Percentiles rank a stretch among this genome's conserved stretches.
Conservation (phyloP, 2,888 invertebrate species). For the Anorthoa munda region DNA sequence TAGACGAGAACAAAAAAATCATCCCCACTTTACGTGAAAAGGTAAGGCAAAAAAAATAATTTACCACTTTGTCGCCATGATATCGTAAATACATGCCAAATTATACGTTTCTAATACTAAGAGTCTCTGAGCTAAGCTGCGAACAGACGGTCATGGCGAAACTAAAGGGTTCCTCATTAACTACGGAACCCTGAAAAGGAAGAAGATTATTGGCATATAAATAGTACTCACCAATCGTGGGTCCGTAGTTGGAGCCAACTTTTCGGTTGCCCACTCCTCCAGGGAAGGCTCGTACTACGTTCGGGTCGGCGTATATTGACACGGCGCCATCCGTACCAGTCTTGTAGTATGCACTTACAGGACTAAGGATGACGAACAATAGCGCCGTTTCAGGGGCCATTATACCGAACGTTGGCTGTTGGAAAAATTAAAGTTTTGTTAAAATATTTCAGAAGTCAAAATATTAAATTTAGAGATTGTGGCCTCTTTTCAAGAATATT, state of each 20-base stretch:
- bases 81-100: too few species aligned
- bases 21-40: too few species aligned
- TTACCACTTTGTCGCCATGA: too few species aligned
- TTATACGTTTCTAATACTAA: too few species aligned
- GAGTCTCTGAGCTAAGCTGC: too few species aligned
- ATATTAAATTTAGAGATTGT: background rate
- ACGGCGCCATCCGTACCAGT: conserved; percentile 93
- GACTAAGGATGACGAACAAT: conserved; percentile 97
- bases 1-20: too few species aligned
- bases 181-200: background rate
- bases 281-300: conserved; percentile 96
- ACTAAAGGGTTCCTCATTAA: too few species aligned
- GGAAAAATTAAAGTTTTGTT: conserved; percentile 14
- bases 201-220: background rate
- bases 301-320: conserved; percentile 97
- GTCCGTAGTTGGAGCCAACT: conserved; percentile 98
- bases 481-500: background rate
- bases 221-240: conserved; percentile 92
- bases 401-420: conserved; percentile 97
- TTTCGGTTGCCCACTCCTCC: conserved; percentile 98
- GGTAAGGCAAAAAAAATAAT: too few species aligned
- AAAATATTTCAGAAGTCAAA: background rate
- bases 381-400: conserved; percentile 96
- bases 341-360: conserved; percentile 98
- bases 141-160: too few species aligned